Base-by-base conservation (phyloP, 53 echinoderm and acorn worm genomes). In the Mesocentrotus franciscanus region DNA sequence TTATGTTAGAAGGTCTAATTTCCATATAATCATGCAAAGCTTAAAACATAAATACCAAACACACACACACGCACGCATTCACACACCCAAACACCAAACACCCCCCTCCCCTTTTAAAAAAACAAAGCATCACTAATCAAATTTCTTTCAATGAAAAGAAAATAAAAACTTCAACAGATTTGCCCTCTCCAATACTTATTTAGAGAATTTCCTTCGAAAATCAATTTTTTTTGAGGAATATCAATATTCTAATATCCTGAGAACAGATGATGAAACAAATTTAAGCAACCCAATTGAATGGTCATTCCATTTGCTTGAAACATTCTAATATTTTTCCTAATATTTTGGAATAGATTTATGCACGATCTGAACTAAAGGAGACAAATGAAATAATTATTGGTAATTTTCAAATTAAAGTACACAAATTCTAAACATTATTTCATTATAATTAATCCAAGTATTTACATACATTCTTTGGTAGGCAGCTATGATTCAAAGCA, bases 391-490 rank as follows among this genome's bases (percentile, higher is more conserved):
- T 71, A 6, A 71, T n/a, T 24, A 71, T 18, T 71, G 18, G 32
- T 74, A 74, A 9, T 12, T 74, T 74, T 74, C 27, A 71, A 74
- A 83, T 16, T 16, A 39, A 36, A 83, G 83, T 84, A 84, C 84
- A 14, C 36, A 30, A 2, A 42, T 81, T 42, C 81, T 81, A 81
- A 42, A 39, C 42, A 39, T 20, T 9, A 30, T 74, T 12, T 74
- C 1, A 24, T 68, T 68, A 7, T 71, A 71, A 71, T 33, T 35
- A 32, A 35, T 13, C 12, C 35, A 34, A 34, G 22, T 85, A 56
- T 85, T 49, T 85, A 85, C 87, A 57, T n/a, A 1, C 2, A n/a
- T 57, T 87, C 87, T 87, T 87, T 87, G 87, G 87, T 87, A 87
- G 87, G 58, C 27, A 87, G 87, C 87, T 58, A 87, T 57, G 14